phyloP scores from a whole-genome alignment of 2,113 vertebrate genomes.

The Chionomys nivalis region DNA sequence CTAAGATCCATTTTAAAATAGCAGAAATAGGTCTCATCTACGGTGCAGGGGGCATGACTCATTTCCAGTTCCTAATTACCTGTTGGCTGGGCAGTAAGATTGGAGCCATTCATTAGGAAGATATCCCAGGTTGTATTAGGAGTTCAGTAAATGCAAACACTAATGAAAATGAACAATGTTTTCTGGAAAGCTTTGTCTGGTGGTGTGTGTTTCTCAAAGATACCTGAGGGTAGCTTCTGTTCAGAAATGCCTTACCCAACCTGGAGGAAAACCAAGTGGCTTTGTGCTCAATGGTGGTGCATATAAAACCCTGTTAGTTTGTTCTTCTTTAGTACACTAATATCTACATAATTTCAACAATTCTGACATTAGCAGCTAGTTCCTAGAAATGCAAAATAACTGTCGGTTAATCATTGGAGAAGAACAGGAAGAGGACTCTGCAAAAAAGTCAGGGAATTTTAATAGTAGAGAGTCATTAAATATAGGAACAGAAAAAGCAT shows the following conservation, averaged over 20 bases:
- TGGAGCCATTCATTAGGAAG: neutral
- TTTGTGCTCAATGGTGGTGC: neutral
- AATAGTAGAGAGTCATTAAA: neutral
- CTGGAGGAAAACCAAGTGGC: fast-evolving
- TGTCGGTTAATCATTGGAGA: neutral
- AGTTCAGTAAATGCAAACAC: neutral
- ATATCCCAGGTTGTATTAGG: neutral
- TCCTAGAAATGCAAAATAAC: neutral
- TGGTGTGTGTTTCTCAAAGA: neutral
- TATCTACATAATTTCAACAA: neutral
- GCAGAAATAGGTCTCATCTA: neutral
- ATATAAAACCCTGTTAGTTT: neutral
- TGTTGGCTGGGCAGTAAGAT: neutral
- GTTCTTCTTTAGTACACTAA: neutral
- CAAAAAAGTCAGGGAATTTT: neutral
- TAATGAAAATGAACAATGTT: neutral
- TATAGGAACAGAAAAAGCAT: neutral
- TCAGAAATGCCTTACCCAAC: neutral
- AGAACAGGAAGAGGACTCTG: neutral
- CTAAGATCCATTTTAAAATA: neutral
- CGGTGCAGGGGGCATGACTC: neutral
- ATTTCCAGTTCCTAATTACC: neutral
- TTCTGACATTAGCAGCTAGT: neutral
- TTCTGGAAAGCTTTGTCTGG: neutral
- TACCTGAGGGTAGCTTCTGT: neutral